Evolutionary conservation across 2,888 invertebrate genomes (phyloP).

Genomic region (Seladonia tumulorum): DNA sequence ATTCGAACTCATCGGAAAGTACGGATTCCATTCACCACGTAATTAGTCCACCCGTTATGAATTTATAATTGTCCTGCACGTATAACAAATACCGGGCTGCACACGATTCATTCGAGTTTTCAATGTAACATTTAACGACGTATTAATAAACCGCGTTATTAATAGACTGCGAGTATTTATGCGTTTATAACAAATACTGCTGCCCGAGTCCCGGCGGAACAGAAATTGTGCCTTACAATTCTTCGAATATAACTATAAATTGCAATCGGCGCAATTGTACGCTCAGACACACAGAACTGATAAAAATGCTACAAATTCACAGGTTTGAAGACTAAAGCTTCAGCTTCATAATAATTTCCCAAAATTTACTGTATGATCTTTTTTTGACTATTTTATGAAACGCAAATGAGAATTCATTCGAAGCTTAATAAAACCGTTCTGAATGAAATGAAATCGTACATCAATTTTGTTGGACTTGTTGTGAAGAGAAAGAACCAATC

Average conservation of each 20-base stretch:
- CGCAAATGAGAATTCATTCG: not conserved
- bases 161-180: not conserved
- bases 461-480: too few relatives aligned
- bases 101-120: not conserved
- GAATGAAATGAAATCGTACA: not conserved
- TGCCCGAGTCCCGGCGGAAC: not conserved
- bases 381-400: not conserved
- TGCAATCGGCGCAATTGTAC: not conserved
- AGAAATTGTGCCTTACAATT: not conserved
- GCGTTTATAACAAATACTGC: not conserved
- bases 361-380: too few relatives aligned
- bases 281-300: not conserved
- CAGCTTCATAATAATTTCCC: too few relatives aligned
- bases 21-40: not conserved
- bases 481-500: too few relatives aligned
- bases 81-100: not conserved
- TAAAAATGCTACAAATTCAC: not conserved
- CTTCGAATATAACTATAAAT: not conserved
- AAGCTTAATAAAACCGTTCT: not conserved
- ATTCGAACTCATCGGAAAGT: not conserved
- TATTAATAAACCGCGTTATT: not conserved
- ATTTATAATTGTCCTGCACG: not conserved
- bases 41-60: slow-evolving; percentile 5
- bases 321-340: too few relatives aligned
- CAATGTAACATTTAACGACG: not conserved